These are phyloP conservation scores for Tympanuchus pallidicinctus DNA, from an alignment of 2,113 vertebrate genomes.

Conservation along the genomic window DNA sequence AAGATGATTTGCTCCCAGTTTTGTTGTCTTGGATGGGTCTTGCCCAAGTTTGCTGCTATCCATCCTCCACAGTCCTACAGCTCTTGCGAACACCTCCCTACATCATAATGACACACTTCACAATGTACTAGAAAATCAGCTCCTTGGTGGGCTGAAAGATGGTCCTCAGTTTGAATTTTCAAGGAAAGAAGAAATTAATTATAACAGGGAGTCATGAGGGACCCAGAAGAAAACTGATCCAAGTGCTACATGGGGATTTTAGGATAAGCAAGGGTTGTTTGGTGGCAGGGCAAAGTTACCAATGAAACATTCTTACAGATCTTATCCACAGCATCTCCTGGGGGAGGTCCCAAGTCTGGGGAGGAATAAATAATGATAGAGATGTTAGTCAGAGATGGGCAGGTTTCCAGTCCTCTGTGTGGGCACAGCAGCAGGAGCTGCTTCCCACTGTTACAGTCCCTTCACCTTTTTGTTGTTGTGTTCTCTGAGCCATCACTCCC, in stretches of 20 bases:
- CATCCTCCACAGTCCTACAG: not conserved
- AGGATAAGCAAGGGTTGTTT: not conserved
- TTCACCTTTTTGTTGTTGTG: not conserved
- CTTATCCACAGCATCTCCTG: not conserved
- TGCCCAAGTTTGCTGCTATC: not conserved
- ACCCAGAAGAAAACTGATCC: not conserved
- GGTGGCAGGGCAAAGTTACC: not conserved
- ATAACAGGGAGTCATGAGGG: fast-evolving
- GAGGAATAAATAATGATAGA: not conserved
- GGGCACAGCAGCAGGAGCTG: slow-evolving; percentile 18
- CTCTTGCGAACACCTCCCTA: not conserved
- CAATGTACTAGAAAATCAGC: not conserved
- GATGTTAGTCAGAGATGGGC: slow-evolving; percentile 50
- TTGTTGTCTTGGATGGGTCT: not conserved
- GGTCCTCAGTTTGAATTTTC: not conserved
- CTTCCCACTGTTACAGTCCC: not conserved
- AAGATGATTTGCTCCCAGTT: not conserved
- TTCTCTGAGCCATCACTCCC: not conserved
- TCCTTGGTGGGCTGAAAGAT: not conserved
- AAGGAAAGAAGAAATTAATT: not conserved
- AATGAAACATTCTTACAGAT: not conserved
- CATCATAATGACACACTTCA: not conserved
- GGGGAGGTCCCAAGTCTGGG: not conserved
- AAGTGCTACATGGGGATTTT: not conserved
- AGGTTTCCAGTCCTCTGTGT: not conserved